A percentile compares a stretch with the other conserved stretches of the same genome.
Conservation (phyloP, 2,797 vertebrate species). For the Spinus pinus region DNA sequence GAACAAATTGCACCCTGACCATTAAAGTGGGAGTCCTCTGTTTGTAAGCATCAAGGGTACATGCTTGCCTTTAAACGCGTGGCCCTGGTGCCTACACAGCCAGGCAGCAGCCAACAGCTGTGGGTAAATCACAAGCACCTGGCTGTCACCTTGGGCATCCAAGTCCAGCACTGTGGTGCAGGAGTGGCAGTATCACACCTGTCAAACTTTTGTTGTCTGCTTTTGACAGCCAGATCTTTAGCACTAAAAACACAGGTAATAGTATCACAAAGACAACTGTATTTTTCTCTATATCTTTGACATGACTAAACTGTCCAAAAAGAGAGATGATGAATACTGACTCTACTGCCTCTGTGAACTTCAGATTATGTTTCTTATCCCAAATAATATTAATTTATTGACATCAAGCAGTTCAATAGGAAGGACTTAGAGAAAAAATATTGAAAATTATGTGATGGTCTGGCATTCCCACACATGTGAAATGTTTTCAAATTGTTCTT, state of each 20-base stretch:
- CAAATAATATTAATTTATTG: neutral
- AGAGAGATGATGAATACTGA: neutral
- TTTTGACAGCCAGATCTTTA: slow-evolving; percentile 15
- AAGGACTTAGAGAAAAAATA: neutral
- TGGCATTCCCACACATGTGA: neutral
- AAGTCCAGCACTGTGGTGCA: neutral
- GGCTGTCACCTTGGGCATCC: neutral
- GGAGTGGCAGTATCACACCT: neutral
- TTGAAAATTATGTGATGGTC: neutral
- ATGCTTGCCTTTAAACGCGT: accelerated
- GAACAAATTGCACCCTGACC: neutral
- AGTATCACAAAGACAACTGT: neutral
- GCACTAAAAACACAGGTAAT: neutral
- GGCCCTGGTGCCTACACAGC: neutral
- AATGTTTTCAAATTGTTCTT: neutral
- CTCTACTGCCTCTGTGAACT: neutral
- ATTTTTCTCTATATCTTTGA: neutral
- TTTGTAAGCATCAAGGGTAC: neutral
- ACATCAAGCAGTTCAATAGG: neutral
- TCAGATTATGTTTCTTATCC: neutral
- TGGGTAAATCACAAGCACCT: neutral
- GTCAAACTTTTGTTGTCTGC: slow-evolving; percentile 11
- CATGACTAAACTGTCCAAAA: neutral
- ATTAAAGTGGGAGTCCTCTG: neutral
- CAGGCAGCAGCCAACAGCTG: neutral